phyloP scores from a whole-genome alignment of 2,888 invertebrate genomes.

The Nematopogon swammerdamellus region DNA sequence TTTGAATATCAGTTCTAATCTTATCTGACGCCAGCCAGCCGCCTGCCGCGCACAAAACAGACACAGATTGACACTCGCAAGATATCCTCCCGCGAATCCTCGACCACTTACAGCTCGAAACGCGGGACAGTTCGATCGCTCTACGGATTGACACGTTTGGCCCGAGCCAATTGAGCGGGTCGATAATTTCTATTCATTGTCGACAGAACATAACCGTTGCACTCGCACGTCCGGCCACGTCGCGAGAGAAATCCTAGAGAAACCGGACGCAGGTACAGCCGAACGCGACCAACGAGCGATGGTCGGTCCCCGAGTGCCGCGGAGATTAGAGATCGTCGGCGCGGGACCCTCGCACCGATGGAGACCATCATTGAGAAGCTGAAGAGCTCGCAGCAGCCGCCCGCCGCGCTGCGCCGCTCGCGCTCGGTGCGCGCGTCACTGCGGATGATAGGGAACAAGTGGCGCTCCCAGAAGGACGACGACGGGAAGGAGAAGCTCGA shows the following conservation, averaged over 20 bases:
- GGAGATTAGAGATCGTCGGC: constrained; percentile 30
- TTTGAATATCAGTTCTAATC: background rate
- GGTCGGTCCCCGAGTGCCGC: constrained; percentile 38
- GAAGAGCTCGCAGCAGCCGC: constrained; percentile 38
- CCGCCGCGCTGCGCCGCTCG: constrained; percentile 57
- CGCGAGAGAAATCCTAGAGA: background rate
- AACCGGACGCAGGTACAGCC: background rate
- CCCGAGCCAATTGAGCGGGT: background rate
- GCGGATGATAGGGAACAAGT: constrained; percentile 62
- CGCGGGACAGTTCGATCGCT: background rate
- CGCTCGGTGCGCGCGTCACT: constrained; percentile 69
- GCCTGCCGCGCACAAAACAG: background rate
- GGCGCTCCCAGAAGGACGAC: constrained; percentile 48
- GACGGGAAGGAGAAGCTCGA: constrained; percentile 29
- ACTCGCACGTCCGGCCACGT: background rate
- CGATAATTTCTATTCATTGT: background rate
- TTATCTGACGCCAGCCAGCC: background rate
- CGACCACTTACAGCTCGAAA: too few relatives aligned
- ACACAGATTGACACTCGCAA: background rate
- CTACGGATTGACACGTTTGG: background rate
- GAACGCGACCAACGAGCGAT: constrained; percentile 39
- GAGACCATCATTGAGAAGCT: constrained; percentile 51
- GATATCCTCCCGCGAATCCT: too few relatives aligned
- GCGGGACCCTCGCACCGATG: constrained; percentile 31
- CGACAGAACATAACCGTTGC: background rate